Conservation (phyloP, 2,888 invertebrate genomes). For the Cinara cedri region DNA sequence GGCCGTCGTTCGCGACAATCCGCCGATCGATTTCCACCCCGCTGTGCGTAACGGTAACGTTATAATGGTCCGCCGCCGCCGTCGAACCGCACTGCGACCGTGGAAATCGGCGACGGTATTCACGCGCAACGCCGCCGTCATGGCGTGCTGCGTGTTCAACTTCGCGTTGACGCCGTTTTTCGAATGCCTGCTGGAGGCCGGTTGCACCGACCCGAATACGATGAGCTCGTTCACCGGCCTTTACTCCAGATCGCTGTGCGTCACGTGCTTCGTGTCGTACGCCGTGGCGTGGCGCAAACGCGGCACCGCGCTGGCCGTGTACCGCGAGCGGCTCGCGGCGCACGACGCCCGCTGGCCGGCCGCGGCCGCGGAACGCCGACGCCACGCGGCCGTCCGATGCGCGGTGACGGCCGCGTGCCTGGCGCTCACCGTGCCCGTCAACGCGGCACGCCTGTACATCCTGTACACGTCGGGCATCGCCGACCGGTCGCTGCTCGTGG, state of each 20-base stretch:
- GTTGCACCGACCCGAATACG: background rate
- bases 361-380: background rate
- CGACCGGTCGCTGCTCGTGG: background rate
- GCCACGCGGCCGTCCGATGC: background rate
- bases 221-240: background rate
- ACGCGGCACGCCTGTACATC: constrained; percentile 2
- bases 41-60: too few relatives aligned
- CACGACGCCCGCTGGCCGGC: constrained; percentile 11
- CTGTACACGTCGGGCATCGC: background rate
- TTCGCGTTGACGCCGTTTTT: constrained; percentile 14
- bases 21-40: too few relatives aligned
- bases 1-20: too few relatives aligned
- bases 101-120: too few relatives aligned
- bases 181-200: background rate
- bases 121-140: too few relatives aligned
- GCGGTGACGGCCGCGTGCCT: background rate
- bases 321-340: background rate
- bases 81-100: too few relatives aligned
- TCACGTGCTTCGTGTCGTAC: constrained; percentile 4
- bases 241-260: background rate
- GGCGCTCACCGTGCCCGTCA: constrained; percentile 25
- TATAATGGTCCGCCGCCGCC: too few relatives aligned
- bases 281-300: background rate
- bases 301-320: background rate
- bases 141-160: constrained; percentile 16